Conservation (phyloP, 1,140 invertebrate species). For the Drosophila truncata region DNA sequence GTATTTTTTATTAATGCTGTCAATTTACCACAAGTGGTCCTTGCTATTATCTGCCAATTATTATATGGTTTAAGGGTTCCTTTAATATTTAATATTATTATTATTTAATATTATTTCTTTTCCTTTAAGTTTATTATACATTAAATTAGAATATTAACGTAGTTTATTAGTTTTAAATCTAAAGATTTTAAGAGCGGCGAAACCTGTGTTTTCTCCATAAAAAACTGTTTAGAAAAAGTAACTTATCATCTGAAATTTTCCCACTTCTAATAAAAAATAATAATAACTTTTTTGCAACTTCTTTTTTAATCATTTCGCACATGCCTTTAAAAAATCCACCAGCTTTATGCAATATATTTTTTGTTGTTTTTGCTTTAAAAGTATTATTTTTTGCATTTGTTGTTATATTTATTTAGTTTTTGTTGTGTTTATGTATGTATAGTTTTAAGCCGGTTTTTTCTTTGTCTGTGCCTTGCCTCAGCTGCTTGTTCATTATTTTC, state of each 20-base stretch:
- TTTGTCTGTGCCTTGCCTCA: slow-evolving; percentile 52
- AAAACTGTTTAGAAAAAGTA: background rate
- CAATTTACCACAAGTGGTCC: background rate
- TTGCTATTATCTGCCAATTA: background rate
- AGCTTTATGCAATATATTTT: slow-evolving; percentile 19
- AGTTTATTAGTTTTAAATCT: background rate
- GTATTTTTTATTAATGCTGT: background rate
- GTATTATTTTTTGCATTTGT: slow-evolving; percentile 30
- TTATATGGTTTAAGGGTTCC: no score
- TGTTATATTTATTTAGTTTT: slow-evolving; percentile 23
- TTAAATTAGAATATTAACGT: background rate
- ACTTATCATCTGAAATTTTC: background rate
- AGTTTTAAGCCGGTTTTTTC: slow-evolving; percentile 74
- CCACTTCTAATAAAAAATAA: background rate
- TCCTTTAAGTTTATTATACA: background rate
- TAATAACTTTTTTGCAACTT: slow-evolving; percentile 9
- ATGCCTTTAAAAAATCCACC: slow-evolving; percentile 9
- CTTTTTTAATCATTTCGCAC: slow-evolving; percentile 4
- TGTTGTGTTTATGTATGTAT: slow-evolving; percentile 19
- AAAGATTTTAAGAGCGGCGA: no score
- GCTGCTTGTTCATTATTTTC: slow-evolving; percentile 26
- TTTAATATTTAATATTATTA: no score
- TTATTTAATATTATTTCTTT: background rate
- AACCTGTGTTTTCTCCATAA: no score
- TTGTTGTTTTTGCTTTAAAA: slow-evolving; percentile 5